Base-by-base conservation (phyloP, 64 coral and sea anemone genomes). In the Acropora yongei region DNA sequence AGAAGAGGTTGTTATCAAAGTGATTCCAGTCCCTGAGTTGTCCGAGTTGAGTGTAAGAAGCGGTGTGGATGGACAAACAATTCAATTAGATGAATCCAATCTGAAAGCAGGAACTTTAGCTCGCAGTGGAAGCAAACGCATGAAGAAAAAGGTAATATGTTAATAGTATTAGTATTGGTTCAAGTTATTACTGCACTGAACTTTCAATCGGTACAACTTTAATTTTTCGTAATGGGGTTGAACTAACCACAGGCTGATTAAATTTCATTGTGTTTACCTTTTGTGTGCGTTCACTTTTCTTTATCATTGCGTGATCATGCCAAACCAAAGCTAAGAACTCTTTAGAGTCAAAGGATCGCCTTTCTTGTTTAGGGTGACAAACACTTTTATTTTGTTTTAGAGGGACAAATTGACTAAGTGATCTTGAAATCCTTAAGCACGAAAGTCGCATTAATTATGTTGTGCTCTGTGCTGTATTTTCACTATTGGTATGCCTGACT, bases 31-130 rank as follows among this genome's bases (percentile, higher is more conserved):
- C 0, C 93, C 97, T 1, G 97, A 99, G 55, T 63, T 99, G 2
- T 96, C 97, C 8, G 97, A 99, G 81, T 71, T 99, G 88, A 99
- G 94, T 57, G 92, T 96, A 5, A 77, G 97, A 79, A 99, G 97
- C 48, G 97, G 94, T 47, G 71, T 99, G 20, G 97, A 99, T 89
- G 97, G 97, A 10, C 90, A 91, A 8, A 89, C 88, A 16, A 78
- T 99, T 18, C 97, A 99, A 83, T 78, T 99, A 6, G 97, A 99
- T 44, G 97, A 99, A 30, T 94, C 94, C 12, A 96, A 96, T 92
- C 80, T 99, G 6, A 89, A 93, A 57, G 94, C 97, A 65, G 97
- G 91, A 17, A 96, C 97, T 16, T 60, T 99, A 16, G 91, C 92
- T 39, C 88, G 97, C 17, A 99, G 97, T 99, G 97, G 97, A 10